Conservation (phyloP, 2,113 vertebrate species). For the Sinocyclocheilus grahami region DNA sequence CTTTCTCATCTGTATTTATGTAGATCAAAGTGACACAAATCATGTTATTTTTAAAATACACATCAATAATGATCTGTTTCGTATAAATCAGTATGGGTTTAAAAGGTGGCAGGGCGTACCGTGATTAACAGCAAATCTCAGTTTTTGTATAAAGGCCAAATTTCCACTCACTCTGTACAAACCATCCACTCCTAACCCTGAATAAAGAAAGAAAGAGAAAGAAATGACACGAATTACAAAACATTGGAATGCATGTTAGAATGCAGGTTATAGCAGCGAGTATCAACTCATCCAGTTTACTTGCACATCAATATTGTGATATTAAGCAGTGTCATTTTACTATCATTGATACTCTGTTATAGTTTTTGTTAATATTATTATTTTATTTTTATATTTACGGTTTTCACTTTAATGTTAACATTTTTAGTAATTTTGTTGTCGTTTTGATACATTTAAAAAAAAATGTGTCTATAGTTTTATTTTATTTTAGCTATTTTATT, state of each 20-base stretch:
- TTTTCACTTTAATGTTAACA: no score
- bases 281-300: not conserved
- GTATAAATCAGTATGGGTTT: no score
- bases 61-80: no score
- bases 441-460: no score
- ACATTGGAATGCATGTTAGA: not conserved
- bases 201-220: not conserved
- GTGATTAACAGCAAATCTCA: conserved; percentile 92
- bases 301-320: not conserved
- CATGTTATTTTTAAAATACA: not conserved
- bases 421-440: no score
- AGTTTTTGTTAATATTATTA: no score
- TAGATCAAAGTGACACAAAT: not conserved
- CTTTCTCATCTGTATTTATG: conserved; percentile 85
- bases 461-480: no score
- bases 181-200: conserved; percentile 88
- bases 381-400: no score
- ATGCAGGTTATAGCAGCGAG: not conserved
- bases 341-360: no score
- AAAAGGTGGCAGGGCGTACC: conserved; percentile 68
- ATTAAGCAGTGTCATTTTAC: no score
- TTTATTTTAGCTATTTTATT: no score
- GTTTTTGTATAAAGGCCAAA: conserved; percentile 94
- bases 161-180: conserved; percentile 96
- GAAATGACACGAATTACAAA: not conserved